These are phyloP conservation scores for Catostomus latipinnis DNA, from an alignment of 2,797 vertebrate species.

Conservation along the genomic window DNA sequence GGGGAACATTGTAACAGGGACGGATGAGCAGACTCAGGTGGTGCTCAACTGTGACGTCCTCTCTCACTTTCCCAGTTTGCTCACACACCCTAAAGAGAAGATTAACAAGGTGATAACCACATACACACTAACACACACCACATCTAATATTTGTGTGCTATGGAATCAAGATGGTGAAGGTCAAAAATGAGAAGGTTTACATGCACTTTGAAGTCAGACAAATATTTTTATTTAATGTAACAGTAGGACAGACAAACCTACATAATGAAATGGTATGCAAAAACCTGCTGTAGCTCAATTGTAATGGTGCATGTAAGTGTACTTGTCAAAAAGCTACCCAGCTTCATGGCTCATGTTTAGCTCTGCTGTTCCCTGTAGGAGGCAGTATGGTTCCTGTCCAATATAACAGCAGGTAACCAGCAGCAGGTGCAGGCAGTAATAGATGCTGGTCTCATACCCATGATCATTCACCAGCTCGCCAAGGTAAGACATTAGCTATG, in stretches of 20 bases:
- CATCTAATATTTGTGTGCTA: slow-evolving; percentile 1
- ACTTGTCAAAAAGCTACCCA: not conserved
- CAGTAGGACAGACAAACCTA: no score
- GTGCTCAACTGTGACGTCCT: slow-evolving; percentile 98
- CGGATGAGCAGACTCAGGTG: slow-evolving; percentile 98
- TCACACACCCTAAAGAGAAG: slow-evolving; percentile 99
- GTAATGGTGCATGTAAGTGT: no score
- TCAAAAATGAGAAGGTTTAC: no score
- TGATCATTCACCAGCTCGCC: slow-evolving; percentile 98
- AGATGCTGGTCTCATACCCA: slow-evolving; percentile 96
- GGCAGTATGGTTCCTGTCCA: slow-evolving; percentile 99
- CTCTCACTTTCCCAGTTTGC: slow-evolving; percentile 94
- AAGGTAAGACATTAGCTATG: slow-evolving; percentile 82
- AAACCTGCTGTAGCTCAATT: no score
- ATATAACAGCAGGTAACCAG: slow-evolving; percentile 99
- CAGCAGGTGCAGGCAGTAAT: slow-evolving; percentile 99
- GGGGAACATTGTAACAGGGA: slow-evolving; percentile 98
- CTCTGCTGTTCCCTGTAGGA: slow-evolving; percentile 80
- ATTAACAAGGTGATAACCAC: slow-evolving; percentile 91
- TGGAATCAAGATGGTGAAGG: not conserved
- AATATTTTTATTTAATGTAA: no score
- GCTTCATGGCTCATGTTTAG: not conserved
- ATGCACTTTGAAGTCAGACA: no score
- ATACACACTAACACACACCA: not conserved
- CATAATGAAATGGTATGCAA: no score